phyloP scores from a whole-genome alignment of 1,140 invertebrate genomes.

The Scaptomyza graminum region DNA sequence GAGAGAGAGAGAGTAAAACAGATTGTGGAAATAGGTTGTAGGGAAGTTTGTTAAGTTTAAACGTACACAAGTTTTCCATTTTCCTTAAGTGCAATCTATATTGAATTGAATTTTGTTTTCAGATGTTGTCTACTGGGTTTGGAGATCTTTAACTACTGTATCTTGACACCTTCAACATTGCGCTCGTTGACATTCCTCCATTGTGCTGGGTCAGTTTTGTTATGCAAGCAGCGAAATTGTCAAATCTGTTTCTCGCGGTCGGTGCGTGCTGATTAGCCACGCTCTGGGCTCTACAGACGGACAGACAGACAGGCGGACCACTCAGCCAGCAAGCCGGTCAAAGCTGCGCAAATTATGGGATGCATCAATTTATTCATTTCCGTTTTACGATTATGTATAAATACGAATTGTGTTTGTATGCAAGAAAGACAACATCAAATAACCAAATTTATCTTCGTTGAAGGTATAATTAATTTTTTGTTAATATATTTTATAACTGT shows the following conservation, averaged over 20 bases:
- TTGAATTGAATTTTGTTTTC: not conserved
- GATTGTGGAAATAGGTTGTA: not conserved
- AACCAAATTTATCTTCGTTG: slow-evolving; percentile 12
- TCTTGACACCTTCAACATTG: not conserved
- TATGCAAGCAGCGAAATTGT: slow-evolving; percentile 14
- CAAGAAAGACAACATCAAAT: slow-evolving; percentile 7
- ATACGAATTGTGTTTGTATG: not conserved
- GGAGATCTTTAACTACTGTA: not conserved
- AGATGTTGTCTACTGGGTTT: not conserved
- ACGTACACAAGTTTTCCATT: slow-evolving; percentile 28
- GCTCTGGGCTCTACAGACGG: slow-evolving; percentile 34
- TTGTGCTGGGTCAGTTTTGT: slow-evolving; percentile 48
- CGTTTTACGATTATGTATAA: slow-evolving; percentile 40
- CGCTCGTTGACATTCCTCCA: not conserved
- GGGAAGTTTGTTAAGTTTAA: not conserved
- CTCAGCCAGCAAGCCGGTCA: not conserved
- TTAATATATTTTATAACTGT: slow-evolving; percentile 19
- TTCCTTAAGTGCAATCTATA: not conserved
- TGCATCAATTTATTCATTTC: slow-evolving; percentile 71
- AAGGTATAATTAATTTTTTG: not conserved
- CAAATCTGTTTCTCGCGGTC: slow-evolving; percentile 3
- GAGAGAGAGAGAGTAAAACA: not conserved
- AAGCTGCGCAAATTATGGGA: slow-evolving; percentile 46
- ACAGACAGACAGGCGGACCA: no score
- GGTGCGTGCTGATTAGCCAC: slow-evolving; percentile 69